Evolutionary conservation across 2,888 invertebrate species (phyloP).

Genomic region (Rhagophthalmus giganteus): DNA sequence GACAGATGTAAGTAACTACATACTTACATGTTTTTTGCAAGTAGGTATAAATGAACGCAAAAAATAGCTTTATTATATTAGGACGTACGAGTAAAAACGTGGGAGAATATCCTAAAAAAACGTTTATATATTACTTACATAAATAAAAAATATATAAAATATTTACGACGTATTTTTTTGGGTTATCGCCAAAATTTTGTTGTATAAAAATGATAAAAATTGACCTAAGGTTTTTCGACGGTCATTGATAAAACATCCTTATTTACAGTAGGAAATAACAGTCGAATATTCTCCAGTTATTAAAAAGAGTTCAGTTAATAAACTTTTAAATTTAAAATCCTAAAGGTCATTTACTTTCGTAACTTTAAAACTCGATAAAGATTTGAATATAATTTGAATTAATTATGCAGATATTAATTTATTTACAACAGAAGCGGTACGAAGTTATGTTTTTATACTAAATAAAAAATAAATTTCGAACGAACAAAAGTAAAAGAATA

Average conservation of each 20-base stretch:
- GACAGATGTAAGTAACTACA: no score
- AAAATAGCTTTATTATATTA: conserved; percentile 11
- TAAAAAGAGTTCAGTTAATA: no score
- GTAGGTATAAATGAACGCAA: no score
- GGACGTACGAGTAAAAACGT: conserved; percentile 11
- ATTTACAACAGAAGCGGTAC: not conserved
- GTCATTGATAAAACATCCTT: conserved; percentile 14
- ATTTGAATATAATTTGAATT: not conserved
- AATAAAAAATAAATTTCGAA: no score
- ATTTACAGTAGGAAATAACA: conserved; percentile 18
- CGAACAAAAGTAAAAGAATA: no score
- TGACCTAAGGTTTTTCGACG: conserved; percentile 18
- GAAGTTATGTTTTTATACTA: no score
- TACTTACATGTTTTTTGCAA: no score
- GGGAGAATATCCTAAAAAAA: conserved; percentile 16
- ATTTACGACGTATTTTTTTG: conserved; percentile 24
- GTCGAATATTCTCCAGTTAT: conserved; percentile 2
- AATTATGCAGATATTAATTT: not conserved
- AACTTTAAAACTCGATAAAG: not conserved
- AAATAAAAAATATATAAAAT: conserved; percentile 16
- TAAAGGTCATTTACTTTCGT: not conserved
- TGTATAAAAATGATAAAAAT: conserved; percentile 20
- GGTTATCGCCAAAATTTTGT: conserved; percentile 24
- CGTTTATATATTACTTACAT: no score
- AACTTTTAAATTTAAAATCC: not conserved